Conservation (phyloP, 1,140 invertebrate species). For the Leguminivora glycinivorella region DNA sequence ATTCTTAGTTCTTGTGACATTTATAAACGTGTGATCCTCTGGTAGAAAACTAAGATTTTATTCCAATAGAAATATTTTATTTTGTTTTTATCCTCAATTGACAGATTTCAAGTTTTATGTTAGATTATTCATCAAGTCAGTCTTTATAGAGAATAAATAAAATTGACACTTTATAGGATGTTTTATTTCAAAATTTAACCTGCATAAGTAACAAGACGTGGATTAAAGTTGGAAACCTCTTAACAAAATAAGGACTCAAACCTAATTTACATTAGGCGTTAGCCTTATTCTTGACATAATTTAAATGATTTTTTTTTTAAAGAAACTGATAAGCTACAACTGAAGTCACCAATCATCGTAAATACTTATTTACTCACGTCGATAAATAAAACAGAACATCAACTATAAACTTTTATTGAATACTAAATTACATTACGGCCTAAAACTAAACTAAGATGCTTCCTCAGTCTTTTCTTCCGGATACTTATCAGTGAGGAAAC, state of each 20-base stretch:
- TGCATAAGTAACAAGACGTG: too few relatives aligned
- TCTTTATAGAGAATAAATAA: not conserved
- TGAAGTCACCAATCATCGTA: too few relatives aligned
- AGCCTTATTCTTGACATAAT: too few relatives aligned
- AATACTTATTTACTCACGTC: too few relatives aligned
- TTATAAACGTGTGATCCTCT: slow-evolving; percentile 11
- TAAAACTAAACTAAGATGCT: slow-evolving; percentile 45
- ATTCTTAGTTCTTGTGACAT: not conserved
- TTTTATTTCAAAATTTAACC: not conserved
- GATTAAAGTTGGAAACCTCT: too few relatives aligned
- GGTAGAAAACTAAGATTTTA: slow-evolving; percentile 8
- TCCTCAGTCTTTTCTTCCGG: slow-evolving; percentile 79
- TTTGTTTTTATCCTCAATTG: slow-evolving; percentile 5
- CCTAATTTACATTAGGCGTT: too few relatives aligned
- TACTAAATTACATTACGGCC: slow-evolving; percentile 31
- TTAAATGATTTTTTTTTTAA: too few relatives aligned
- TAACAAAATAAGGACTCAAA: too few relatives aligned
- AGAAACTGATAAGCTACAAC: too few relatives aligned
- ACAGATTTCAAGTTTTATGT: not conserved
- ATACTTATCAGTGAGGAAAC: slow-evolving; percentile 88
- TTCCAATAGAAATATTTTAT: not conserved
- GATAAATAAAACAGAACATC: slow-evolving; percentile 6
- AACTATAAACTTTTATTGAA: slow-evolving; percentile 36
- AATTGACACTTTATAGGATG: not conserved
- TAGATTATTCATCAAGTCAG: not conserved